phyloP scores from a whole-genome alignment of 2,888 invertebrate species.

The Calephelis perditalis region DNA sequence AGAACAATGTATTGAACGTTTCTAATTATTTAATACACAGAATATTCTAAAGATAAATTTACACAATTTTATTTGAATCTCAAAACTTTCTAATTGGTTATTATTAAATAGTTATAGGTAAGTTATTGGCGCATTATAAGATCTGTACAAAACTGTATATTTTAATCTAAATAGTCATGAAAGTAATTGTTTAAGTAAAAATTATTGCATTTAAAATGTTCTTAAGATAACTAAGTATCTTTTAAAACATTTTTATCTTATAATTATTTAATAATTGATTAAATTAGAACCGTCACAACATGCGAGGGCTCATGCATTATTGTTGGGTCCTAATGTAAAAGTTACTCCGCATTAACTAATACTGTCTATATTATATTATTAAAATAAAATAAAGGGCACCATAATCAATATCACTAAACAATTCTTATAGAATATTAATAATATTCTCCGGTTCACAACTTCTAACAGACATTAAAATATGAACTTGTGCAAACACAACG shows the following conservation, averaged over 20 bases:
- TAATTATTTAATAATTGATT: constrained; percentile 24
- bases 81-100: constrained; percentile 52
- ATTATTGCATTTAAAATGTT: constrained; percentile 38
- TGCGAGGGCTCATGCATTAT: constrained; percentile 65
- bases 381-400: constrained; percentile 12
- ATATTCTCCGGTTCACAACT: constrained; percentile 4
- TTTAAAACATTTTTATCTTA: constrained; percentile 14
- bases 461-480: constrained; percentile 10
- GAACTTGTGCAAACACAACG: constrained; percentile 19
- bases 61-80: constrained; percentile 41
- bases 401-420: constrained; percentile 8
- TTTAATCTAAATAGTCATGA: constrained; percentile 21
- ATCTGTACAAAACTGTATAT: constrained; percentile 48
- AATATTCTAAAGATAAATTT: constrained; percentile 56
- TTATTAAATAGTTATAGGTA: constrained; percentile 23
- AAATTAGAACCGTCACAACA: constrained; percentile 44
- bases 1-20: constrained; percentile 74
- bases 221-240: neutral
- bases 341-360: constrained; percentile 55
- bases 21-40: constrained; percentile 50
- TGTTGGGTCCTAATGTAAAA: constrained; percentile 44
- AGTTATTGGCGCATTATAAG: constrained; percentile 25
- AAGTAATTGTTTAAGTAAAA: constrained; percentile 28
- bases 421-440: constrained; percentile 11
- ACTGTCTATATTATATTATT: constrained; percentile 5